A percentile compares a stretch with the other conserved stretches of the same genome.
Conservation (phyloP, 35 echinoderm and acorn worm species). For the Acanthaster planci region DNA sequence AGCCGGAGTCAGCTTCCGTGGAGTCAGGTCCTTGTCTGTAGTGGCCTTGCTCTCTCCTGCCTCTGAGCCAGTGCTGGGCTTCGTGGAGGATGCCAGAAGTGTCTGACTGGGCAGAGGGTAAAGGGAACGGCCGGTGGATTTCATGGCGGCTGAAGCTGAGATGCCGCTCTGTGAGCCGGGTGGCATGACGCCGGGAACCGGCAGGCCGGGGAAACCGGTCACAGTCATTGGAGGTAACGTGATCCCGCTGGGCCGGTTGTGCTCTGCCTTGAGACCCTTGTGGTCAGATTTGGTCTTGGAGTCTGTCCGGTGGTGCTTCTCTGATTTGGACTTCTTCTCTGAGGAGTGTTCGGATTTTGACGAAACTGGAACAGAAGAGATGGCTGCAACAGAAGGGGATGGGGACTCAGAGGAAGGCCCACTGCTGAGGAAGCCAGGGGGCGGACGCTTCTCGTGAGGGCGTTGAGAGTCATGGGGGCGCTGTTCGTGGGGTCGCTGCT, state of each 20-base stretch:
- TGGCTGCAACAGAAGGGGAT: background rate
- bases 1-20: conserved; percentile 45
- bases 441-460: conserved; percentile 1
- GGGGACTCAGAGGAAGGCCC: background rate
- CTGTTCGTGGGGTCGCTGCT: background rate
- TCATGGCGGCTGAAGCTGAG: background rate
- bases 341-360: background rate
- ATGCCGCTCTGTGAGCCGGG: background rate
- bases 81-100: conserved; percentile 1
- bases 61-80: conserved; percentile 51
- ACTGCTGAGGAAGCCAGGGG: background rate
- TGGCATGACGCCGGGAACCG: conserved; percentile 10
- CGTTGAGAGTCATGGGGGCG: conserved; percentile 1
- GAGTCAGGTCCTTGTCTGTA: conserved; percentile 6
- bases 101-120: conserved; percentile 32
- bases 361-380: background rate
- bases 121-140: conserved; percentile 16
- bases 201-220: conserved; percentile 1
- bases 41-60: background rate
- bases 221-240: conserved; percentile 10
- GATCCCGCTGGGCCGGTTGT: background rate
- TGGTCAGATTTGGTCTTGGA: background rate
- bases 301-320: background rate
- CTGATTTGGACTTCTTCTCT: conserved; percentile 13
- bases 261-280: background rate